phyloP scores from a whole-genome alignment of 2,113 vertebrate genomes.

The Pelobates fuscus region DNA sequence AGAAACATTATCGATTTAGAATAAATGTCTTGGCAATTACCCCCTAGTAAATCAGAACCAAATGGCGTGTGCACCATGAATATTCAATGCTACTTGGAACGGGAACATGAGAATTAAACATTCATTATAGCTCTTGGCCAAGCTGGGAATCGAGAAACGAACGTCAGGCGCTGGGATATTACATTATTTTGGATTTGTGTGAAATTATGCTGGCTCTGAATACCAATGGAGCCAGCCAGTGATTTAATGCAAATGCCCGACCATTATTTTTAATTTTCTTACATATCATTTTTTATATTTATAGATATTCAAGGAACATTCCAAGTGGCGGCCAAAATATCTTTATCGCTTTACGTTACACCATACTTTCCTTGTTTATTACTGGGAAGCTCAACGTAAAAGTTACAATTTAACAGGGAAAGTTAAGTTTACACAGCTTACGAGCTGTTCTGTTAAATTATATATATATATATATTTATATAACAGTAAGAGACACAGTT shows the following conservation, averaged over 20 bases:
- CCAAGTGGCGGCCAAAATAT: not conserved
- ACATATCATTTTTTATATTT: not conserved
- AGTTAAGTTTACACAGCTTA: no score
- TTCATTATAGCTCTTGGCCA: constrained; percentile 10
- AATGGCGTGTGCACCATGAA: not conserved
- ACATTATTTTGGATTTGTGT: constrained; percentile 4
- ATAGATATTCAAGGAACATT: not conserved
- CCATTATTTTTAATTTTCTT: not conserved
- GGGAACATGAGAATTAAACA: constrained; percentile 6
- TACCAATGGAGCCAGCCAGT: not conserved
- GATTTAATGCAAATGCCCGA: not conserved
- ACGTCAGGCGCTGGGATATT: not conserved
- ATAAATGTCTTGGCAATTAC: no score
- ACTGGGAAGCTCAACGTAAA: no score
- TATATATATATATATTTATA: no score
- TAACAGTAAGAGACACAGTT: no score
- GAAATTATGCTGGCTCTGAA: constrained; percentile 5
- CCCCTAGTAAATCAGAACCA: not conserved
- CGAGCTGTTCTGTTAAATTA: no score
- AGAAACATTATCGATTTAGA: constrained; percentile 38
- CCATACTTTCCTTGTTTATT: no score
- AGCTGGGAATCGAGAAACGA: not conserved
- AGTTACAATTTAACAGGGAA: no score
- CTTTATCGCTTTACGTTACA: no score
- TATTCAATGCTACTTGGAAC: constrained; percentile 12